Conservation (phyloP, 2,888 invertebrate species). For the Nephrotoma flavescens region DNA sequence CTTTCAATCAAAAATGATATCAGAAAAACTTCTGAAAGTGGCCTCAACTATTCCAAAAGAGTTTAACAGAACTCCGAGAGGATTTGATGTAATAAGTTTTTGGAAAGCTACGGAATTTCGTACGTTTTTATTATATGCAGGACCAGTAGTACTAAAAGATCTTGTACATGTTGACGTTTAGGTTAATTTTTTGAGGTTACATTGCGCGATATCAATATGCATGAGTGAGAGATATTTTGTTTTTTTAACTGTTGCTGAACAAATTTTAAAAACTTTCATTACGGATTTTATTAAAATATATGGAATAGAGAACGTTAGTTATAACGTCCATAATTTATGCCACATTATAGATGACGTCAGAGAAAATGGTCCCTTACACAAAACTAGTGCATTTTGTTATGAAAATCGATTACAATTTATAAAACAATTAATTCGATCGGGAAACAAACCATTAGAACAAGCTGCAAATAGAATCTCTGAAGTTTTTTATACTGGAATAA, state of each 20-base stretch:
- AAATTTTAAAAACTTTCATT: not conserved
- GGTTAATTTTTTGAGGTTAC: too few relatives aligned
- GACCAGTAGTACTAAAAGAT: slow-evolving; percentile 5
- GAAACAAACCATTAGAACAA: slow-evolving; percentile 8
- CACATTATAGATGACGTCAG: slow-evolving; percentile 4
- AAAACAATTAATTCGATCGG: slow-evolving; percentile 1
- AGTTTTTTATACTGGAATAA: not conserved
- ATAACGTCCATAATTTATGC: slow-evolving; percentile 5
- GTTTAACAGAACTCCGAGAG: slow-evolving; percentile 6
- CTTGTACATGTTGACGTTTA: not conserved
- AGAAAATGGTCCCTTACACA: slow-evolving; percentile 2
- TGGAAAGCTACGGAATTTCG: slow-evolving; percentile 7
- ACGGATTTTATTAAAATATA: slow-evolving; percentile 3
- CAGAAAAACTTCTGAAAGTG: not conserved
- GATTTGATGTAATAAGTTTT: slow-evolving; percentile 7
- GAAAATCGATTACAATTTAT: slow-evolving; percentile 4
- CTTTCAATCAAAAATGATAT: not conserved
- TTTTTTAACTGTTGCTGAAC: too few relatives aligned
- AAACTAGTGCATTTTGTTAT: slow-evolving; percentile 4
- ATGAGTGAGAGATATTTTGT: too few relatives aligned
- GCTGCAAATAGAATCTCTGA: slow-evolving; percentile 4
- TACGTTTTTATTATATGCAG: slow-evolving; percentile 1
- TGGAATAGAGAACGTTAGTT: slow-evolving; percentile 5
- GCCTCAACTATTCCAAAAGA: not conserved
- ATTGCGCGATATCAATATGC: too few relatives aligned